Evolutionary conservation across 92 coral and sea anemone genomes (phyloP).

Genomic region (Galaxea fascicularis): DNA sequence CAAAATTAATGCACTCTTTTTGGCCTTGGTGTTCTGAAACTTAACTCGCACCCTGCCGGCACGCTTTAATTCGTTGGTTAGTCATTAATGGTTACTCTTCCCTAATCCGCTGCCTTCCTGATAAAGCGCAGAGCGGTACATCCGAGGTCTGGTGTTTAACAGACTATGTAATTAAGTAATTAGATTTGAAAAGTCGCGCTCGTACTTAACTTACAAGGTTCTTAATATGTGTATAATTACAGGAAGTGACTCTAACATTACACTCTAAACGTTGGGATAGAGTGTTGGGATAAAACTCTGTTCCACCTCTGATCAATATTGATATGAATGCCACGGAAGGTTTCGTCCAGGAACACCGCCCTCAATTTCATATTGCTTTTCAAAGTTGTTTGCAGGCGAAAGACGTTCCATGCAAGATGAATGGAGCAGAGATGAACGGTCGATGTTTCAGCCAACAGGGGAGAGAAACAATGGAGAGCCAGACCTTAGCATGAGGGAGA

Average conservation of each 20-base stretch:
- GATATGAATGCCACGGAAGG: not conserved
- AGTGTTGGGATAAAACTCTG: not conserved
- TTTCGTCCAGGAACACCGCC: not conserved
- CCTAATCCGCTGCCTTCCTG: too few relatives aligned
- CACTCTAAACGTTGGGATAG: not conserved
- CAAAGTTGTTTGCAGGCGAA: slow-evolving; percentile 8
- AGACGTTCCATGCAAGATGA: not conserved
- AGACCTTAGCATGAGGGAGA: not conserved
- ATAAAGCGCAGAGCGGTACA: too few relatives aligned
- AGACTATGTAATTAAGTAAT: too few relatives aligned
- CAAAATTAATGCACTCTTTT: not conserved
- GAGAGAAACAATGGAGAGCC: not conserved
- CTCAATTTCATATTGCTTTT: not conserved
- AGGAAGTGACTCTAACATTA: too few relatives aligned
- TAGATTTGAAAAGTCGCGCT: too few relatives aligned
- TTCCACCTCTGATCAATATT: not conserved
- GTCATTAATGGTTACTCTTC: too few relatives aligned
- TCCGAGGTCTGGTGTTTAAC: too few relatives aligned
- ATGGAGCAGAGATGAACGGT: not conserved
- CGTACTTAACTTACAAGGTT: too few relatives aligned
- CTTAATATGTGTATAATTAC: too few relatives aligned
- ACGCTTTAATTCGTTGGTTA: too few relatives aligned
- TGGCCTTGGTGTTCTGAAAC: too few relatives aligned
- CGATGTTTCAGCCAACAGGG: not conserved
- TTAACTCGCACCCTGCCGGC: too few relatives aligned